These are phyloP conservation scores for Dendropsophus ebraccatus DNA, from an alignment of 2,113 vertebrate species.

Conservation along the genomic window DNA sequence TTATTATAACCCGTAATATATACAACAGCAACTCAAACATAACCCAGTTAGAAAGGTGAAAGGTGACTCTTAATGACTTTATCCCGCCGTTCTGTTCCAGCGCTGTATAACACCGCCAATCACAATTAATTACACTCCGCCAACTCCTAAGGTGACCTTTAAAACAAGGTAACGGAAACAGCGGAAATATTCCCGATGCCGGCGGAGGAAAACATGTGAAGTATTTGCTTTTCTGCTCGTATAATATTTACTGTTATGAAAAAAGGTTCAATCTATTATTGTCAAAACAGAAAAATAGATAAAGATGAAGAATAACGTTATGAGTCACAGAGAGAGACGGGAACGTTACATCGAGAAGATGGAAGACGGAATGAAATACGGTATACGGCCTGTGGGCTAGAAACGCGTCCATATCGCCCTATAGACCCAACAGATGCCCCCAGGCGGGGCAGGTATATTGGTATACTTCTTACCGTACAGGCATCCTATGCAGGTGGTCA, in stretches of 20 bases:
- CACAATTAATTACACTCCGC: background rate
- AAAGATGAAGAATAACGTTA: background rate
- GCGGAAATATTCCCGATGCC: background rate
- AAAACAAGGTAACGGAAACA: background rate
- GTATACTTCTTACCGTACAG: too few species aligned
- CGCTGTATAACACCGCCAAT: background rate
- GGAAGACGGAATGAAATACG: background rate
- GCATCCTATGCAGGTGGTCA: too few species aligned
- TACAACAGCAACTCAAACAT: background rate
- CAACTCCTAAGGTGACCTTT: background rate
- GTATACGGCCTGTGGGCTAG: background rate
- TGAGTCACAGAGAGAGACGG: background rate
- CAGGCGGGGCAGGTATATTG: too few species aligned
- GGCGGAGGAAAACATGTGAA: background rate
- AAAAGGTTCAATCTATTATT: background rate
- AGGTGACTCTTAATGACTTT: background rate
- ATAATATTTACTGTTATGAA: background rate
- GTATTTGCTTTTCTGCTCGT: background rate
- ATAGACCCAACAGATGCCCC: background rate
- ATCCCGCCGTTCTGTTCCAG: background rate
- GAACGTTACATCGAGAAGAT: background rate
- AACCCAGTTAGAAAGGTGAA: background rate
- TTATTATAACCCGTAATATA: background rate
- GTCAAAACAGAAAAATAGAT: constrained; percentile 16
- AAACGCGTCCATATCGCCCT: background rate